Evolutionary conservation across 2,888 invertebrate species (phyloP).

Genomic region (Cataglyphis cursor): DNA sequence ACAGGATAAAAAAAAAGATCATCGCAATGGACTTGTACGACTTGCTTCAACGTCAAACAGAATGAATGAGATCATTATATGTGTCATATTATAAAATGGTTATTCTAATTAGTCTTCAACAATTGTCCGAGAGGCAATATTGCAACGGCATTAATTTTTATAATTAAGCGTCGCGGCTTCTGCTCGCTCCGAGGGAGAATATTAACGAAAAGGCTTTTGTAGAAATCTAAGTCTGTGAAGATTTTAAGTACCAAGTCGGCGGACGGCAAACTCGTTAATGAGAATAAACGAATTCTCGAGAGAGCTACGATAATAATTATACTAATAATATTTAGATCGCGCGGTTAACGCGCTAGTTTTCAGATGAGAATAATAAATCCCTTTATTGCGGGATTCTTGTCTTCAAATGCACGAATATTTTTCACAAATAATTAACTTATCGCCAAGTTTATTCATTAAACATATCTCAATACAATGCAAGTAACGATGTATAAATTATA

Average conservation of each 20-base stretch:
- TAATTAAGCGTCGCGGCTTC: slow-evolving; percentile 79
- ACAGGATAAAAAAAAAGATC: not conserved
- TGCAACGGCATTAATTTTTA: slow-evolving; percentile 80
- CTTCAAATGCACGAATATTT: slow-evolving; percentile 14
- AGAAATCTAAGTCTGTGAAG: slow-evolving; percentile 60
- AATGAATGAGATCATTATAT: slow-evolving; percentile 73
- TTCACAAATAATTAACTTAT: not conserved
- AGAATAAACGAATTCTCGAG: slow-evolving; percentile 67
- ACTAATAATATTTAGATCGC: slow-evolving; percentile 69
- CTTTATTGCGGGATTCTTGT: slow-evolving; percentile 43
- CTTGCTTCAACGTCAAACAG: slow-evolving; percentile 71
- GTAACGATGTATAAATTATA: not conserved
- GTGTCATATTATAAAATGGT: slow-evolving; percentile 73
- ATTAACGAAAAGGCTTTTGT: slow-evolving; percentile 68
- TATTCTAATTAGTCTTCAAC: slow-evolving; percentile 84
- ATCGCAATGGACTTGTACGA: slow-evolving; percentile 34
- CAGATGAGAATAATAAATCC: slow-evolving; percentile 54
- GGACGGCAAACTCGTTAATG: slow-evolving; percentile 65
- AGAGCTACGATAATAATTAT: slow-evolving; percentile 62
- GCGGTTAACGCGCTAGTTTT: slow-evolving; percentile 48
- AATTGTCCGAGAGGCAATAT: slow-evolving; percentile 72
- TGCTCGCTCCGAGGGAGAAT: slow-evolving; percentile 61
- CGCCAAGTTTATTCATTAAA: slow-evolving; percentile 4
- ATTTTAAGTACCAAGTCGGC: slow-evolving; percentile 61
- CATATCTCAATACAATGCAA: too few species aligned